phyloP scores from a whole-genome alignment of 2,888 invertebrate species.

The Acrobasis suavella region DNA sequence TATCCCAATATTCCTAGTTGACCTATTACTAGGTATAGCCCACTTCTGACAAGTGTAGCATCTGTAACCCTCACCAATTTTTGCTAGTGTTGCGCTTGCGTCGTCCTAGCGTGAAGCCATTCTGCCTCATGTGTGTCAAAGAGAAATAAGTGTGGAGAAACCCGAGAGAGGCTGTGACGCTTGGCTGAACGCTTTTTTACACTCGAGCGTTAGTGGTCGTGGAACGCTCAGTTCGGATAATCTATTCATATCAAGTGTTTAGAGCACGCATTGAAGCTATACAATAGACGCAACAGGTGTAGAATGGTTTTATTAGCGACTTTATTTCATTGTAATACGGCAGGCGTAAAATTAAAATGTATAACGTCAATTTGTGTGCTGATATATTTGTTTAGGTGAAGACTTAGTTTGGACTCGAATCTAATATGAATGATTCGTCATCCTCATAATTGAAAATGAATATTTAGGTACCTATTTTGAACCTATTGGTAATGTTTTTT shows the following conservation, averaged over 20 bases:
- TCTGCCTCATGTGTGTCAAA: slow-evolving; percentile 69
- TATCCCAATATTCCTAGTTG: background rate
- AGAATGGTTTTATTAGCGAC: background rate
- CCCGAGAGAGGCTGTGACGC: slow-evolving; percentile 66
- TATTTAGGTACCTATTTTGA: too few species aligned
- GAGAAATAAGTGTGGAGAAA: slow-evolving; percentile 77
- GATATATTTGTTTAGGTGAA: background rate
- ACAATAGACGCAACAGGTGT: background rate
- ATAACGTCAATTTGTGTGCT: background rate
- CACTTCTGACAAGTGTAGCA: background rate
- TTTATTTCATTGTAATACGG: background rate
- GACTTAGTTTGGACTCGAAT: background rate
- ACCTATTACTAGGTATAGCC: background rate
- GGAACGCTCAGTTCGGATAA: slow-evolving; percentile 10
- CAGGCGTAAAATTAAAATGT: background rate
- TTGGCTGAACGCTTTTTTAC: slow-evolving; percentile 65
- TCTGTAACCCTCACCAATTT: slow-evolving; percentile 22
- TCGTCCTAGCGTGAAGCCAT: slow-evolving; percentile 66
- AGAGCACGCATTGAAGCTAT: slow-evolving; percentile 1
- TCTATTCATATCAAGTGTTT: slow-evolving; percentile 13
- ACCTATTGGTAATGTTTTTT: too few species aligned
- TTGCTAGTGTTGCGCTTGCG: slow-evolving; percentile 12
- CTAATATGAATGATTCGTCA: background rate
- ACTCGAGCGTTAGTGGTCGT: slow-evolving; percentile 23
- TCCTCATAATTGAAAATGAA: too few species aligned